Evolutionary conservation across 2,113 vertebrate species (phyloP).

Genomic region (Pollimyrus isidori): DNA sequence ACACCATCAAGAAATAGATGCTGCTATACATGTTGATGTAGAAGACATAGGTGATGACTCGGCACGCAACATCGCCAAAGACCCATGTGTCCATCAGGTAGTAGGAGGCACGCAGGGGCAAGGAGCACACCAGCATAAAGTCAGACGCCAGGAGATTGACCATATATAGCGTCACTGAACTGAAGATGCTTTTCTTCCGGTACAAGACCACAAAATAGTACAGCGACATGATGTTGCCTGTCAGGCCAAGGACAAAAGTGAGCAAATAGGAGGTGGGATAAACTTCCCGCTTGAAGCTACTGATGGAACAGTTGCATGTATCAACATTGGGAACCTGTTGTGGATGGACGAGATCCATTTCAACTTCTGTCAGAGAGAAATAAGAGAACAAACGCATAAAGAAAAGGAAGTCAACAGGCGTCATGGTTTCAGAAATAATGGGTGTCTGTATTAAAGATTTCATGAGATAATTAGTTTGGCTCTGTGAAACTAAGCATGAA

Average conservation of each 20-base stretch:
- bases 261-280: slow-evolving; percentile 47
- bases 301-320: slow-evolving; percentile 21
- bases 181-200: slow-evolving; percentile 33
- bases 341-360: neutral
- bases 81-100: slow-evolving; percentile 55
- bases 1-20: slow-evolving; percentile 62
- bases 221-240: slow-evolving; percentile 31
- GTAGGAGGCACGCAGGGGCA: slow-evolving; percentile 61
- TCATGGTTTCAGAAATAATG: neutral
- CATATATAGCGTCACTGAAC: slow-evolving; percentile 59
- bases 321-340: neutral
- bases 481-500: neutral
- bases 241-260: slow-evolving; percentile 48
- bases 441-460: neutral
- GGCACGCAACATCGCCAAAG: slow-evolving; percentile 57
- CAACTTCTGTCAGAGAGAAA: slow-evolving; percentile 2
- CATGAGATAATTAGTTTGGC: neutral
- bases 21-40: slow-evolving; percentile 72
- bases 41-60: slow-evolving; percentile 58
- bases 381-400: neutral
- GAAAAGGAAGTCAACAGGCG: too few relatives aligned
- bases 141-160: slow-evolving; percentile 66
- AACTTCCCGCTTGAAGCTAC: slow-evolving; percentile 49
- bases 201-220: neutral
- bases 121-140: slow-evolving; percentile 57